These are phyloP conservation scores for Spea hammondii DNA, from an alignment of 2,797 vertebrate genomes.

Conservation along the genomic window DNA sequence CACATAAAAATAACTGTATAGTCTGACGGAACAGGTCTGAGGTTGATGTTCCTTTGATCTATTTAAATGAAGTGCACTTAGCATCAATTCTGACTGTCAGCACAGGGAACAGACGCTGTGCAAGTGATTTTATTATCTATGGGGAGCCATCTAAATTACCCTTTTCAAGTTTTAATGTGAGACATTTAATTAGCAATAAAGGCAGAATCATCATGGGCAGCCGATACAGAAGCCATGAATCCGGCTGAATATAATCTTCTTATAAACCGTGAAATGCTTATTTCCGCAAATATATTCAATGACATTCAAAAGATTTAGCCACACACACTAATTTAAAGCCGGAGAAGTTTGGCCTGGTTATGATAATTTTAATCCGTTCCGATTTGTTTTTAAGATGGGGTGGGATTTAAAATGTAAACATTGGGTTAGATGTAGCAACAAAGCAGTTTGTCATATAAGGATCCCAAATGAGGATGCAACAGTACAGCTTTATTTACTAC, in stretches of 20 bases:
- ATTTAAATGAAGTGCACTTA: constrained; percentile 53
- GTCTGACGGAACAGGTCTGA: constrained; percentile 23
- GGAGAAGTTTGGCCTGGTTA: constrained; percentile 9
- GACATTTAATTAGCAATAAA: constrained; percentile 54
- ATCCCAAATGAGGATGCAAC: too few relatives aligned
- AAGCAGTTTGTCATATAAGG: too few relatives aligned
- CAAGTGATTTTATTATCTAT: constrained; percentile 53
- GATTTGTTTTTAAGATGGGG: not conserved
- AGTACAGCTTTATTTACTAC: too few relatives aligned
- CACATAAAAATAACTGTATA: constrained; percentile 35
- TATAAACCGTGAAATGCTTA: constrained; percentile 11
- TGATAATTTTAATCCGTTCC: not conserved
- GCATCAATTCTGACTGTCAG: constrained; percentile 51
- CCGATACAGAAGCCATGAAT: constrained; percentile 40
- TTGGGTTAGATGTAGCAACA: too few relatives aligned
- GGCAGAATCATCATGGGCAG: constrained; percentile 39
- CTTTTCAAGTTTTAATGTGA: constrained; percentile 54
- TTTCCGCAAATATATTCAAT: constrained; percentile 25
- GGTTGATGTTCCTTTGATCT: constrained; percentile 47
- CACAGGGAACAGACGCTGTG: constrained; percentile 42
- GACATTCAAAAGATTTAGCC: constrained; percentile 21
- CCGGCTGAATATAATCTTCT: constrained; percentile 12
- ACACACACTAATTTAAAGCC: constrained; percentile 2
- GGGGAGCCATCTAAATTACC: constrained; percentile 53
- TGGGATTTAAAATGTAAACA: not conserved